Evolutionary conservation across 1,140 invertebrate species (phyloP), one percentile per base, ranked within the genome.

Genomic region (Drosophila jambulina): DNA sequence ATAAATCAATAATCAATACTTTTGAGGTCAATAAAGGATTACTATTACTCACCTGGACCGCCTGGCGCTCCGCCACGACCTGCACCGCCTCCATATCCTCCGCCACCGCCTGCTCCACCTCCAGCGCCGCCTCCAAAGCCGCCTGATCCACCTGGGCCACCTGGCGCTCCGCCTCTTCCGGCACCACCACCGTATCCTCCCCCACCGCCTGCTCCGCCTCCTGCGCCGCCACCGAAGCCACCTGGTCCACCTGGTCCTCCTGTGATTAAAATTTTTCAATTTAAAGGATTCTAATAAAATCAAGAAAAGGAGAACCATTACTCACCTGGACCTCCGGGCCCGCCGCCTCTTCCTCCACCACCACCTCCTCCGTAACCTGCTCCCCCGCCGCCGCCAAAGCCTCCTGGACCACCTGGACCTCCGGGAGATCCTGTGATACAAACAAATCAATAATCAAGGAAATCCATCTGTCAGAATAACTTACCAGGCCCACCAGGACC

Each of bases 31-130:
- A 25, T 4, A 7, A 43, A 43, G 4, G 0, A 15, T 2, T 1
- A 17, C 2, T 2, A 27, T 19, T 15, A 21, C 27, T 53, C 32
- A 59, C 70, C 70, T 23, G 49, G 27, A 13, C 57, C 57, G 0
- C 27, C 19, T 19, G 94, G 91, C 5, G 93, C 80, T 43, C 85
- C 53, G 1, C 94, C 83, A 2, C 93, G 88, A 0, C 93, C 91
- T 21, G 51, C 19, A 15, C 68, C 2, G 1, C 69, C 71, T 10
- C 59, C 59, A 4, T 3, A 87, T 7, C 70, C 80, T 5, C 93
- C 81, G 10, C 70, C 82, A 3, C 83, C 38, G 6, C 94, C 92
- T 13, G 93, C 80, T 9, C 71, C 82, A 2, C 83, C 38, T n/a
- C 38, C 38, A 2, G 38, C 43, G 19, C 93, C 91, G 1, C 69